phyloP scores from a whole-genome alignment of 2,113 vertebrate genomes.

The Corythornis cristatus region DNA sequence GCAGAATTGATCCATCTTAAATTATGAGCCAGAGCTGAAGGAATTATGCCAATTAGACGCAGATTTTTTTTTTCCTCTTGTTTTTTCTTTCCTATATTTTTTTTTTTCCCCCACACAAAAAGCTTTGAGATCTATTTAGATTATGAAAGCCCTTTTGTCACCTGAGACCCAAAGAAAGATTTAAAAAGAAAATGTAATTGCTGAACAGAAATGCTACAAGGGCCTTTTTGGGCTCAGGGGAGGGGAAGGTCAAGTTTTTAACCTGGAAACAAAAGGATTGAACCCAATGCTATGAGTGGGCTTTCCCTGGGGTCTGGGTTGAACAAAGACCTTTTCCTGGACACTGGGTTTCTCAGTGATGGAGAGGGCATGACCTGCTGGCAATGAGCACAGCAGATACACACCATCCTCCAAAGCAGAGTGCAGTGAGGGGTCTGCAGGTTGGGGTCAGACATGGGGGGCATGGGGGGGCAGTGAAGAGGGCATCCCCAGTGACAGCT shows the following conservation, averaged over 20 bases:
- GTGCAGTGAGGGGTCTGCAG: background rate
- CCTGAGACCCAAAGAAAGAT: conserved; percentile 20
- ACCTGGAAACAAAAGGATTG: conserved; percentile 46
- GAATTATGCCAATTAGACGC: conserved; percentile 57
- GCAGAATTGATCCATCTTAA: conserved; percentile 57
- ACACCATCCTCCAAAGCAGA: background rate
- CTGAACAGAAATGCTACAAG: conserved; percentile 30
- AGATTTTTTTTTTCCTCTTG: background rate
- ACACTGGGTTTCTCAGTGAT: background rate
- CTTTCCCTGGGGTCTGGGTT: background rate
- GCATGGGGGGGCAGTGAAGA: background rate
- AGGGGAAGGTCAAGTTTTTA: conserved; percentile 63
- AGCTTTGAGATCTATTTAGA: conserved; percentile 6
- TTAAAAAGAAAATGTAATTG: conserved; percentile 56
- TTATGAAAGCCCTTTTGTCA: conserved; percentile 26
- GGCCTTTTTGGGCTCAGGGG: background rate
- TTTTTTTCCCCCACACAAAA: conserved; percentile 31
- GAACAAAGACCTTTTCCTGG: conserved; percentile 34
- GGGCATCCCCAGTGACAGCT: background rate
- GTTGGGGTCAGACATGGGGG: background rate
- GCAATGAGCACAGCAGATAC: background rate
- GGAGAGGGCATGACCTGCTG: conserved; percentile 1
- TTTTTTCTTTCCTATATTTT: conserved; percentile 5
- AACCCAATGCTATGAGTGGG: background rate
- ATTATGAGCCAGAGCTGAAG: conserved; percentile 46